phyloP scores from a whole-genome alignment of 2,888 invertebrate genomes.

The Cataglyphis albicans region DNA sequence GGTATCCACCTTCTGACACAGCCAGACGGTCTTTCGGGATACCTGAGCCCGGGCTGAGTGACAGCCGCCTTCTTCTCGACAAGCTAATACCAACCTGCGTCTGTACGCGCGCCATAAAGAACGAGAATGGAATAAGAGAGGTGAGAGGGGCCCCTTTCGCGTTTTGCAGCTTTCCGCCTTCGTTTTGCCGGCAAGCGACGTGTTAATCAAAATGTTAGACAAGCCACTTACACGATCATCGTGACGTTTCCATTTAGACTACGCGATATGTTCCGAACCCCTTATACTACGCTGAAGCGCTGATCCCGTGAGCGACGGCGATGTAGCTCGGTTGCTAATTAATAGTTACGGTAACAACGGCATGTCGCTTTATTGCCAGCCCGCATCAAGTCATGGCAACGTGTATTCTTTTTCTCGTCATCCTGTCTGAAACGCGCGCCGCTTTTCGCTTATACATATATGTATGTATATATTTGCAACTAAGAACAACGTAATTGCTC shows the following conservation, averaged over 20 bases:
- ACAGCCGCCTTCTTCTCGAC: constrained; percentile 83
- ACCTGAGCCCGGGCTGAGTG: constrained; percentile 75
- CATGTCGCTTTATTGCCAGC: constrained; percentile 55
- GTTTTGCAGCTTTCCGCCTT: constrained; percentile 68
- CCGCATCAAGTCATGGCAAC: constrained; percentile 37
- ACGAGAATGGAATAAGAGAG: constrained; percentile 29
- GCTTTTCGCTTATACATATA: background rate
- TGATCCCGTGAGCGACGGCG: constrained; percentile 68
- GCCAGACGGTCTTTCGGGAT: constrained; percentile 76
- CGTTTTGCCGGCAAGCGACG: constrained; percentile 80
- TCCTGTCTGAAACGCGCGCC: constrained; percentile 16
- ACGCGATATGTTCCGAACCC: constrained; percentile 55
- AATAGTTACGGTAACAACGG: constrained; percentile 74
- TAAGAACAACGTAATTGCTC: constrained; percentile 15
- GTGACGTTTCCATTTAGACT: constrained; percentile 85
- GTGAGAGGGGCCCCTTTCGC: constrained; percentile 72
- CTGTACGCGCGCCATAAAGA: constrained; percentile 66
- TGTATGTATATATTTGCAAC: constrained; percentile 26
- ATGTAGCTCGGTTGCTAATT: constrained; percentile 70
- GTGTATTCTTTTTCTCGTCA: constrained; percentile 38
- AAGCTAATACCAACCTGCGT: constrained; percentile 85
- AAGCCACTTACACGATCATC: constrained; percentile 85
- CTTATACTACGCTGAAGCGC: constrained; percentile 35
- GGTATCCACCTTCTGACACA: constrained; percentile 70
- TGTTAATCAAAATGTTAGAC: constrained; percentile 86